phyloP scores from a whole-genome alignment of 2,888 invertebrate genomes.

The Limnephilus auricula region DNA sequence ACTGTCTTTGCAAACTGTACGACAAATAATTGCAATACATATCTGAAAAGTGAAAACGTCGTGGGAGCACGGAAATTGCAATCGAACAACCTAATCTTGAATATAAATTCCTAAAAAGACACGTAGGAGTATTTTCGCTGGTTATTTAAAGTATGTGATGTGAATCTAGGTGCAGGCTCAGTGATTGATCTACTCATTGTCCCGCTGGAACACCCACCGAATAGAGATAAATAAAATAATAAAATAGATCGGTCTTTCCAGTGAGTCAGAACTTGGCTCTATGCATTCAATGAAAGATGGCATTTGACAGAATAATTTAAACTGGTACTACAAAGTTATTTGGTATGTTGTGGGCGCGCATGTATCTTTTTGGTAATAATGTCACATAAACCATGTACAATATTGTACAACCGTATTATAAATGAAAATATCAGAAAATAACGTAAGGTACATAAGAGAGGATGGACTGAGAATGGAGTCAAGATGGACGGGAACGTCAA shows the following conservation, averaged over 20 bases:
- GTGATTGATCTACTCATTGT: slow-evolving; percentile 2
- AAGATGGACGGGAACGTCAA: not conserved
- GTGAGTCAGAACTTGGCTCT: not conserved
- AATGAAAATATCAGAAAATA: not conserved
- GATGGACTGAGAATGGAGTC: not conserved
- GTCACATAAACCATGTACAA: not conserved
- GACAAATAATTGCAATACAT: not conserved
- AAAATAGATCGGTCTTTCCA: not conserved
- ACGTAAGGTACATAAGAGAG: not conserved
- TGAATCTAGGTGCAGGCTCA: not conserved
- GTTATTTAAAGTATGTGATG: not conserved
- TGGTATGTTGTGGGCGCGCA: not conserved
- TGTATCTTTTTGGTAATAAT: not conserved
- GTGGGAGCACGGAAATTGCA: not conserved
- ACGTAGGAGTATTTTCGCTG: slow-evolving; percentile 2
- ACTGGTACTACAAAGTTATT: not conserved
- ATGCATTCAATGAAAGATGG: not conserved
- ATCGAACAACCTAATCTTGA: not conserved
- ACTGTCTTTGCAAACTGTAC: no score
- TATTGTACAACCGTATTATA: not conserved
- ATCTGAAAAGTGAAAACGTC: not conserved
- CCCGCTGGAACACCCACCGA: not conserved
- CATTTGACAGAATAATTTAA: not conserved
- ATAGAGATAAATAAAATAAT: not conserved
- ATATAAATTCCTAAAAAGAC: not conserved